phyloP scores from a whole-genome alignment of 92 coral and sea anemone genomes.

The Umimayanthus chanpuru region DNA sequence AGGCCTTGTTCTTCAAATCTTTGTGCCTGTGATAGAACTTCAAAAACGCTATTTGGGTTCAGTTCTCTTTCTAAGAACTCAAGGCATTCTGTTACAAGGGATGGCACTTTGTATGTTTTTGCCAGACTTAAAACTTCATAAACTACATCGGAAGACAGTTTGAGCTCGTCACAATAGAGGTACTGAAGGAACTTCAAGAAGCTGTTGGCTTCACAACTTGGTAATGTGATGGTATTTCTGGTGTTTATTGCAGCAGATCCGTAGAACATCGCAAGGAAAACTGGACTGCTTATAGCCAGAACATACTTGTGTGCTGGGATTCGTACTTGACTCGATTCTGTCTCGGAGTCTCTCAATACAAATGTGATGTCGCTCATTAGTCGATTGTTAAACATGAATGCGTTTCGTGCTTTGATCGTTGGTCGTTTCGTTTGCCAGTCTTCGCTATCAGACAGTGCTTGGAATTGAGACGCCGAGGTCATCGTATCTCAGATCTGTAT shows the following conservation, averaged over 20 bases:
- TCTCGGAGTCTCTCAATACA: conserved; percentile 6
- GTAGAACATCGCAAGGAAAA: conserved; percentile 25
- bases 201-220: conserved; percentile 31
- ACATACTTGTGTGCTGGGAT: conserved; percentile 41
- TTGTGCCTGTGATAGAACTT: conserved; percentile 35
- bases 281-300: conserved; percentile 30
- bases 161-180: conserved; percentile 29
- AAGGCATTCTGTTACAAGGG: conserved; percentile 21
- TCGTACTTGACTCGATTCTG: not conserved
- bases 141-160: conserved; percentile 12
- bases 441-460: not conserved
- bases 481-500: not conserved
- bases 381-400: conserved; percentile 42
- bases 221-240: conserved; percentile 7
- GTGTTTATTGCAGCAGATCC: conserved; percentile 19
- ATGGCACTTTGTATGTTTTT: conserved; percentile 20
- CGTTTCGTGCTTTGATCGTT: conserved; percentile 24
- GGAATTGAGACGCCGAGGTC: not conserved
- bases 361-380: conserved; percentile 41
- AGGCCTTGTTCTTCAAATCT: conserved; percentile 14
- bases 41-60: conserved; percentile 16
- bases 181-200: conserved; percentile 37
- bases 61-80: conserved; percentile 11
- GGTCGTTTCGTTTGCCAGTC: conserved; percentile 41
- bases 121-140: conserved; percentile 37